Base-by-base conservation (phyloP, 2,888 invertebrate species). In the Synanthedon formicaeformis region DNA sequence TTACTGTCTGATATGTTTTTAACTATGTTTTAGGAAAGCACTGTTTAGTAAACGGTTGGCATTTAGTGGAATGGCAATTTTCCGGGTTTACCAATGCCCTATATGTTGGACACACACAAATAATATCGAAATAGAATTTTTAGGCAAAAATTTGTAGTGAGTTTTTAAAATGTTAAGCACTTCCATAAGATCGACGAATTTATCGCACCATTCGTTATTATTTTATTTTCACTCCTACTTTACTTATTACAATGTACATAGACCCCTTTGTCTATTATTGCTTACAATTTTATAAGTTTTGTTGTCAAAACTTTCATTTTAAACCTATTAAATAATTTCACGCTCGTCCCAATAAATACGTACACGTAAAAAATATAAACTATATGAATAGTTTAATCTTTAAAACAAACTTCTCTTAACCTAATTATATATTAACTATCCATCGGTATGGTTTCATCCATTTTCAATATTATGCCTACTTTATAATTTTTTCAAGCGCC, bases 321-420 rank as follows among this genome's bases (percentile, higher is more conserved):
- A 76, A 75, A 81, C 86, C 75, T 86, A 86, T 34, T 84, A 84
- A 84, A 85, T 86, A 86, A 84, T 86, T 84, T 86, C 86, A 86
- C 80, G 80, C 80, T 74, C 81, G 75, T 81, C 83, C 84, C 85
- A 78, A 87, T 86, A 87, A 87, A 86, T 87, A 87, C 86, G 81
- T 86, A 87, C 84, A 87, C 81, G 87, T 87, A 87, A 86, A 87
- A 87, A 87, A 87, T 87, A 87, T 87, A 87, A 87, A 87, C 87
- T 87, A 87, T 87, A 85, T 87, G 80, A 81, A 87, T 87, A 87
- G 87, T 87, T 87, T 86, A 87, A 87, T 87, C 86, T 87, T 86
- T 85, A 86, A 87, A 87, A 87, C 86, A 86, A 87, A 87, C 86
- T 82, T 85, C 67, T 60, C 72, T 79, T 69, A 77, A 56, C 58